Base-by-base conservation (phyloP, 2,797 vertebrate species). In the Macropus fuliginosus region DNA sequence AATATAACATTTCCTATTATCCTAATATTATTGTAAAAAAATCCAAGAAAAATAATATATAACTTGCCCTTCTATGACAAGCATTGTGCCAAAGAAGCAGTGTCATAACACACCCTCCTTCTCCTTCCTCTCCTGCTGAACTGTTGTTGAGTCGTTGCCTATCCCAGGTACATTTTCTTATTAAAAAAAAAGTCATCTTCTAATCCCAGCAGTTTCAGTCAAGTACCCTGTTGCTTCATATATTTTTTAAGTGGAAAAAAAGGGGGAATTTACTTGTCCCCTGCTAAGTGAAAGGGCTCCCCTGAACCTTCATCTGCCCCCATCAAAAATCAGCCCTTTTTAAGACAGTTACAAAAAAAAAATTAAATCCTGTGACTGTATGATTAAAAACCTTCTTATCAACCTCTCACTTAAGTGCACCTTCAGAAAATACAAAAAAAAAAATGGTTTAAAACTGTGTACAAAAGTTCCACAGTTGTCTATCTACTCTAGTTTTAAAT, bases 301-400 rank as follows among this genome's bases (percentile, higher is more conserved):
- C 97, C 97, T 95, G 98, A 98, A 98, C 98, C 99, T 98, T 96
- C 98, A 98, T 98, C 98, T 97, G 98, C 98, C 98, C 98, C 98
- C 97, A 97, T 97, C 94, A 62, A 98, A 98, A 98, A 98, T 96
- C 98, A 98, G 98, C 98, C 98, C 98, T 98, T 98, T 98, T 97
- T 98, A 98, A 98, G 98, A 99, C 98, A 98, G 99, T 99, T 99
- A 99, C 99, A 99, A 99, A 99, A 99, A 99, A 99, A 98, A 56
- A 56, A 24, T 92, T 96, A 98, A 98, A 98, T 98, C 98, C 97
- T 97, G 98, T 98, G 98, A 99, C 98, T 98, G 97, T 54, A 99
- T 99, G 99, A 99, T 99, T 99, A 99, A 99, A 99, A 99, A 99
- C 99, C 99, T 46, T 99, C 98, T 99, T 98, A 98, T 99, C 99